Percentiles rank a stretch among this genome's conserved stretches.
Conservation (phyloP, 2,888 invertebrate species). For the Andrena chrysosceles region DNA sequence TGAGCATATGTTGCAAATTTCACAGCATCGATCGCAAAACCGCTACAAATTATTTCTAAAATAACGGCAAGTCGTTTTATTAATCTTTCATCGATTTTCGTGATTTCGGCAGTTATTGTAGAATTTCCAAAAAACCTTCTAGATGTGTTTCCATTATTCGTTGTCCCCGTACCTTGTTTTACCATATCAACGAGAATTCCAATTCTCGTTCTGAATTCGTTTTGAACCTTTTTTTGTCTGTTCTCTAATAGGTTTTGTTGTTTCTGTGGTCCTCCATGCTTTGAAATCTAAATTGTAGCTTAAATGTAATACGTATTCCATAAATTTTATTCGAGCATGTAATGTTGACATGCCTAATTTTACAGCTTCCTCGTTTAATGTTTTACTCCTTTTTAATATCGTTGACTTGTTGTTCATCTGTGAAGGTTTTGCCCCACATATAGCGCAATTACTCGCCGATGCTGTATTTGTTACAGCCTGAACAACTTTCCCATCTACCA, state of each 20-base stretch:
- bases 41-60: neutral
- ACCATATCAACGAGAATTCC: too few species aligned
- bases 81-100: too few species aligned
- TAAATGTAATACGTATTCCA: neutral
- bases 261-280: neutral
- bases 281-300: neutral
- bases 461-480: neutral
- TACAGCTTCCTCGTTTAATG: neutral
- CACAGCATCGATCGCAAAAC: neutral
- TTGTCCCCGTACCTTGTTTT: too few species aligned
- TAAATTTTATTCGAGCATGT: neutral
- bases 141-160: too few species aligned
- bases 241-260: neutral
- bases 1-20: neutral
- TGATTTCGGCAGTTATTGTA: too few species aligned
- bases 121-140: too few species aligned
- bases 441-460: neutral
- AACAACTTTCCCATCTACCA: slow-evolving; percentile 5
- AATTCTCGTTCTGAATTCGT: too few species aligned
- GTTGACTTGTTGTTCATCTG: neutral
- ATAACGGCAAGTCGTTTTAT: neutral
- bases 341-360: neutral
- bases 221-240: too few species aligned
- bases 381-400: neutral
- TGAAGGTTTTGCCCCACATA: neutral